phyloP scores from a whole-genome alignment of 2,113 vertebrate species.

The Neotoma lepida region DNA sequence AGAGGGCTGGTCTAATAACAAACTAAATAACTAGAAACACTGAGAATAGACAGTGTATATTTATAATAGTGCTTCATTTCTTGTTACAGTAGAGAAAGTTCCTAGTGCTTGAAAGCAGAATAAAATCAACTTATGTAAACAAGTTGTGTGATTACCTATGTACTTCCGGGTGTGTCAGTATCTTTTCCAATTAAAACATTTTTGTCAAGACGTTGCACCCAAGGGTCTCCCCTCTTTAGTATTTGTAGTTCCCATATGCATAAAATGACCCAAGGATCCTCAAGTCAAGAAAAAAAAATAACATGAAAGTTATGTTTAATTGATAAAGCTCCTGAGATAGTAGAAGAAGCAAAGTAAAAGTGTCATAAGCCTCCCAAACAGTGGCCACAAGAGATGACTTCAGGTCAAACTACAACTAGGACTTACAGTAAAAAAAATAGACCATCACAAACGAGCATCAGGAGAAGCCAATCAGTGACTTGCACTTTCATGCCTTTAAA shows the following conservation, averaged over 20 bases:
- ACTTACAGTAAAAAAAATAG: neutral
- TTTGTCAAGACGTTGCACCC: neutral
- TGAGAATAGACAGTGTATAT: neutral
- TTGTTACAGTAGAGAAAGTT: neutral
- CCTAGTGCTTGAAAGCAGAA: neutral
- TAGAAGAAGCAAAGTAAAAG: neutral
- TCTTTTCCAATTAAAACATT: neutral
- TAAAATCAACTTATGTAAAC: neutral
- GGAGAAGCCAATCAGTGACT: neutral
- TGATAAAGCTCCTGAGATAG: neutral
- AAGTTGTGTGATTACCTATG: neutral
- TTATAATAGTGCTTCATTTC: neutral
- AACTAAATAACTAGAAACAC: neutral
- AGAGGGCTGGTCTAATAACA: neutral
- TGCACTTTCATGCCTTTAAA: neutral
- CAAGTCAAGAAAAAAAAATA: neutral
- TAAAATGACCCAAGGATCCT: neutral
- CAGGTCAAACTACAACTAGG: neutral
- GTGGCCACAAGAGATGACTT: neutral
- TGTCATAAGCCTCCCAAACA: neutral
- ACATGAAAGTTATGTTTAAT: neutral
- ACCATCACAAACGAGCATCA: neutral
- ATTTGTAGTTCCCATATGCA: neutral
- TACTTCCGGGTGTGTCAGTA: neutral
- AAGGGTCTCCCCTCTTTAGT: neutral